These are phyloP conservation scores for Andrena flavipes DNA, from an alignment of 2,888 invertebrate species.

Conservation along the genomic window DNA sequence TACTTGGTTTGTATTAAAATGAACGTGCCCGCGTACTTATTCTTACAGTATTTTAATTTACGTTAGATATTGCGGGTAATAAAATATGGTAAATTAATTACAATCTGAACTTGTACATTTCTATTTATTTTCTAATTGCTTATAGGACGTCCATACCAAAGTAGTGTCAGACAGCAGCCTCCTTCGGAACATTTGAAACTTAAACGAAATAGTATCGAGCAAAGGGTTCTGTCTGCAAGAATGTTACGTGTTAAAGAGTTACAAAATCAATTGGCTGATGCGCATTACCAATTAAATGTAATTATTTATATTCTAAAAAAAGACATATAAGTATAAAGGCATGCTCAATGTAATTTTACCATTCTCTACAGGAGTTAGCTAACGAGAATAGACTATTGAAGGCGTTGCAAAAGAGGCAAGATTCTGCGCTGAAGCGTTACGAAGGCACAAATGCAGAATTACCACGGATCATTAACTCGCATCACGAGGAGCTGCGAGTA, in stretches of 20 bases:
- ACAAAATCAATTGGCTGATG: constrained; percentile 92
- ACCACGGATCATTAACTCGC: constrained; percentile 91
- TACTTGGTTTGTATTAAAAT: constrained; percentile 75
- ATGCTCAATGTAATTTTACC: constrained; percentile 22
- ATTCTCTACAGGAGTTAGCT: constrained; percentile 86
- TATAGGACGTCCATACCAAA: constrained; percentile 81
- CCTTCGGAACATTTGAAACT: constrained; percentile 59
- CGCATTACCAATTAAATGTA: constrained; percentile 91
- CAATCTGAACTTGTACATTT: background rate
- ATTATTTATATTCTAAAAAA: constrained; percentile 49
- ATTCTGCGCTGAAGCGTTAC: constrained; percentile 91
- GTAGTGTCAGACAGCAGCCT: constrained; percentile 84
- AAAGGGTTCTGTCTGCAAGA: constrained; percentile 92
- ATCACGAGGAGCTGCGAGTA: constrained; percentile 91
- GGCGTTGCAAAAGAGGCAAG: constrained; percentile 92
- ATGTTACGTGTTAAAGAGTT: constrained; percentile 90
- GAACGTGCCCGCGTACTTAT: background rate
- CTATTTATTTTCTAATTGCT: constrained; percentile 4
- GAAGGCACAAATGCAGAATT: constrained; percentile 92
- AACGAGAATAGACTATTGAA: constrained; percentile 92
- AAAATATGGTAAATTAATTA: no score
- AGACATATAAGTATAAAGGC: background rate
- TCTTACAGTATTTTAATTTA: background rate
- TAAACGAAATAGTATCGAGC: constrained; percentile 79
- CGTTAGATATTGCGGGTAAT: no score